Base-by-base conservation (phyloP, 2,888 invertebrate genomes). In the Tanaodytes sp. region DNA sequence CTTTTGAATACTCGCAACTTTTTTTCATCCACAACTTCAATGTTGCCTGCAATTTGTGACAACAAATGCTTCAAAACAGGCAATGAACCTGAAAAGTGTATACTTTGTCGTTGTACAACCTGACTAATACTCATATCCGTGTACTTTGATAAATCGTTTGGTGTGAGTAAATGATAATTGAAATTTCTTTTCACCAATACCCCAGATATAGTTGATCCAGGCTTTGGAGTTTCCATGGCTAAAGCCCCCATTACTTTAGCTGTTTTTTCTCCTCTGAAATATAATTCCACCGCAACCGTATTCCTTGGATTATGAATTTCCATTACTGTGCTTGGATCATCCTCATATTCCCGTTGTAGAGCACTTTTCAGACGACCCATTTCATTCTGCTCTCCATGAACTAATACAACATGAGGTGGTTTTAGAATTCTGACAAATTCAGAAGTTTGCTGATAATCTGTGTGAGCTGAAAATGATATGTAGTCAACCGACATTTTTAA, bases 401-500 rank as follows among this genome's bases (percentile, higher is more conserved):
- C 99, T 43, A 98, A 86, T 40, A 97, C 96, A 73, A 99, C 95
- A 85, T 99, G 98, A 0, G 97, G 94, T 4, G 99, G 99, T 82
- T 95, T 95, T 40, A 99, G 87, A 48, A 93, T 90, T 48, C 97
- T 90, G 73, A 99, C 95, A 81, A 99, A 99, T 87, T 98, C 97
- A 43, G 96, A 96, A 0, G 98, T 99, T 87, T 97, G 97, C 84
- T 95, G 93, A 85, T 96, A 98, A 87, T 98, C 98, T 0, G 99
- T 98, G 85, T 99, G 99, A 0, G 99, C 99, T 0, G 98, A 98
- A 87, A 99, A 99, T 0, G 98, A 98, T 79, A 99, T 99, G 85
- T 99, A 99, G 86, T 98, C 97, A 0, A 99, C 98, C 0, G 97
- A 96, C 93, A 97, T 97, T 85, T 96, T 96, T 37, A 98, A 87